These are phyloP conservation scores for Danio tinwini DNA, from an alignment of 2,797 vertebrate species.

Conservation along the genomic window DNA sequence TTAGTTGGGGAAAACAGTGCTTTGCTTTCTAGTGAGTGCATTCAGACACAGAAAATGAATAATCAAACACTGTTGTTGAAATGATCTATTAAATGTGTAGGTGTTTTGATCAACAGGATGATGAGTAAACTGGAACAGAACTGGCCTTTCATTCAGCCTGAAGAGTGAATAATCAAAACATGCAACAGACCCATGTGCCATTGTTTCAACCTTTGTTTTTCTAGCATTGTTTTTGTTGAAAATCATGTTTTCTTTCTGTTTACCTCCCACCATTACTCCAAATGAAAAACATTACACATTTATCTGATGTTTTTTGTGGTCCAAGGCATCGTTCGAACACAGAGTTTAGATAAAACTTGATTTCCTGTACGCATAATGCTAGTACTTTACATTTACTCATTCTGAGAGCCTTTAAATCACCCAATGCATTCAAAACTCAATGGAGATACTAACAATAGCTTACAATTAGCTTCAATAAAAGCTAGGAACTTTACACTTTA, in stretches of 20 bases:
- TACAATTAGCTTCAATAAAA: not conserved
- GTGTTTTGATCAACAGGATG: not conserved
- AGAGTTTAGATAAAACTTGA: not conserved
- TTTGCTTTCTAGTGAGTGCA: no score
- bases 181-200: not conserved
- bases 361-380: not conserved
- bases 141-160: no score
- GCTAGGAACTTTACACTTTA: no score
- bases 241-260: no score
- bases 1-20: no score
- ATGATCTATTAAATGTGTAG: no score
- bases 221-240: no score
- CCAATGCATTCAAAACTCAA: not conserved
- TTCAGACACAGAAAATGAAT: no score
- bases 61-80: no score
- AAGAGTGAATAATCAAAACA: not conserved
- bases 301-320: not conserved
- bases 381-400: not conserved
- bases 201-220: not conserved
- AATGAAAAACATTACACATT: not conserved
- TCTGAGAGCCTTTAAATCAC: no score
- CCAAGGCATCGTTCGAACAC: not conserved
- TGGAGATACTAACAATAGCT: not conserved
- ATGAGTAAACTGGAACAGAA: not conserved
- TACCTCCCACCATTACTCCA: not conserved